These are phyloP conservation scores for Trachythela sp. DNA, from an alignment of 64 coral and sea anemone genomes.

Conservation along the genomic window DNA sequence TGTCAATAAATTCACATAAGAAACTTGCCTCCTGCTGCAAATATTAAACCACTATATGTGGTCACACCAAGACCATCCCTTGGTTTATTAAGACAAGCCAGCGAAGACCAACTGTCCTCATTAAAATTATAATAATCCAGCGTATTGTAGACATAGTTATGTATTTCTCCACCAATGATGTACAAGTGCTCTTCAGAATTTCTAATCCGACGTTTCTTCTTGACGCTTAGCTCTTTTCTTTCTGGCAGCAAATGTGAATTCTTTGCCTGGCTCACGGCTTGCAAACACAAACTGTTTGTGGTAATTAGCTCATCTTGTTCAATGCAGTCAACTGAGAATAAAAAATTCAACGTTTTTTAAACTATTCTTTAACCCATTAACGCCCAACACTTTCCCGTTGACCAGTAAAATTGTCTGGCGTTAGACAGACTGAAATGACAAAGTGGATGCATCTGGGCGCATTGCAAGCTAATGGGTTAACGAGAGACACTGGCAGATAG, in stretches of 20 bases:
- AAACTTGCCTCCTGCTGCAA: conserved; percentile 85
- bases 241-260: conserved; percentile 86
- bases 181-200: conserved; percentile 66
- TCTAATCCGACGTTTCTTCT: conserved; percentile 48
- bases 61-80: conserved; percentile 87
- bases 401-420: no score
- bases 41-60: conserved; percentile 67
- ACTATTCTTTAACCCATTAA: no score
- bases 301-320: conserved; percentile 79
- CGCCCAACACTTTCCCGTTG: no score
- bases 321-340: conserved; percentile 76
- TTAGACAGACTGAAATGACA: no score
- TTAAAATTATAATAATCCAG: conserved; percentile 75
- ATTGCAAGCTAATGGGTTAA: no score
- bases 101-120: conserved; percentile 57
- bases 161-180: conserved; percentile 87
- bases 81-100: conserved; percentile 71
- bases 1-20: no score
- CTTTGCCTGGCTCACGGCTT: conserved; percentile 80
- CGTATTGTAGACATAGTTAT: conserved; percentile 81
- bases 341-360: no score
- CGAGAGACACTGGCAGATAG: no score
- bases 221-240: conserved; percentile 54
- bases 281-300: conserved; percentile 60
- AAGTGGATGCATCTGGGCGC: no score